phyloP scores from a whole-genome alignment of 2,113 vertebrate species.

The Syngnathus scovelli region DNA sequence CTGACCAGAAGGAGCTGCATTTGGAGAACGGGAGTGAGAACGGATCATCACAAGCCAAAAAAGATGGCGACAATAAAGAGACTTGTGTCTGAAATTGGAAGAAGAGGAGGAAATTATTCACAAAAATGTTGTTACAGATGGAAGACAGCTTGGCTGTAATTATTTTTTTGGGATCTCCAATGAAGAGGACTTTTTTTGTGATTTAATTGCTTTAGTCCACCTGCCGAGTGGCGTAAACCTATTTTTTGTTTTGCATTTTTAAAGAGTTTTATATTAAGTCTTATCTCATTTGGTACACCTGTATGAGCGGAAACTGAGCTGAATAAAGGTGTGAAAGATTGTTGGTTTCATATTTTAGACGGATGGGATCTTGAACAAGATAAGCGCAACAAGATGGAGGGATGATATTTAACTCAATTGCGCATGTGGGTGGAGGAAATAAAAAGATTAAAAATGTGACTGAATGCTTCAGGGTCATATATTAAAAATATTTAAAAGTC shows the following conservation, averaged over 20 bases:
- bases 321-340: constrained; percentile 43
- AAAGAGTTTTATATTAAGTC: constrained; percentile 26
- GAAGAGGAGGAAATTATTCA: not conserved
- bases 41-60: constrained; percentile 29
- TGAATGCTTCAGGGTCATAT: no score
- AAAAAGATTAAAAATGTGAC: not conserved
- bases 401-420: not conserved
- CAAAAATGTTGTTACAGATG: constrained; percentile 23
- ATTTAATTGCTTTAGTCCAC: constrained; percentile 35
- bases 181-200: constrained; percentile 27
- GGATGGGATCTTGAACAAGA: not conserved
- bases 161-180: not conserved
- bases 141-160: constrained; percentile 9
- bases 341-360: not conserved
- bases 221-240: not conserved
- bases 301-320: constrained; percentile 18
- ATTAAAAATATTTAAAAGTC: not conserved
- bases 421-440: not conserved
- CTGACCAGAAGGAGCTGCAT: constrained; percentile 28
- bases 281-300: constrained; percentile 39
- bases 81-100: constrained; percentile 37
- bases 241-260: constrained; percentile 21
- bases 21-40: constrained; percentile 30
- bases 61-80: constrained; percentile 15
- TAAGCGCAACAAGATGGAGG: not conserved